Conservation (phyloP, 2,797 vertebrate species). For the Perodicticus potto region DNA sequence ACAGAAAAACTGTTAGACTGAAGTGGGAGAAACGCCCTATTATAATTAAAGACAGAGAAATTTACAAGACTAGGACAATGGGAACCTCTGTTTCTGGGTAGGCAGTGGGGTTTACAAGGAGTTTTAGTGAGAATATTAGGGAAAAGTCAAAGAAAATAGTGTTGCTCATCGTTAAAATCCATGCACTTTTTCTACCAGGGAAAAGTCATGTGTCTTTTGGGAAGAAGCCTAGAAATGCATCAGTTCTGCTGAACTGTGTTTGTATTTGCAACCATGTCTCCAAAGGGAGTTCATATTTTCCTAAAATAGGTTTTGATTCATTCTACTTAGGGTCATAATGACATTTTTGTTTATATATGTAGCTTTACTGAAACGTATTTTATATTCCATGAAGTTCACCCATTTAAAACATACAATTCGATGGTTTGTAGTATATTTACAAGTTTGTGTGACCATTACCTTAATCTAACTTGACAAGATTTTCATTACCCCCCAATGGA, state of each 20-base stretch:
- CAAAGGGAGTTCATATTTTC: slow-evolving; percentile 73
- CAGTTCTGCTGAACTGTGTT: slow-evolving; percentile 81
- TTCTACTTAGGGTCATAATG: not conserved
- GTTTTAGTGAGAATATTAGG: slow-evolving; percentile 39
- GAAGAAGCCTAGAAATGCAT: slow-evolving; percentile 75
- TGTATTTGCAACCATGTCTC: slow-evolving; percentile 77
- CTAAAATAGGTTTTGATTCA: slow-evolving; percentile 63
- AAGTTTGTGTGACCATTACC: not conserved
- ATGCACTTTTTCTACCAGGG: not conserved
- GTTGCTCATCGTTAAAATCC: slow-evolving; percentile 48
- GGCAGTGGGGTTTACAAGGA: not conserved
- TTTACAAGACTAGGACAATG: not conserved
- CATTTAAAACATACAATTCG: not conserved
- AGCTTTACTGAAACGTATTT: slow-evolving; percentile 52
- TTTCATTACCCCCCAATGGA: not conserved
- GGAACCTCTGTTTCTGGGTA: not conserved
- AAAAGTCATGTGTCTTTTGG: slow-evolving; percentile 77
- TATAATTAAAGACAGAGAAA: not conserved
- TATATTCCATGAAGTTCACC: not conserved
- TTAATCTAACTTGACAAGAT: not conserved
- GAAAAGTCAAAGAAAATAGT: slow-evolving; percentile 77
- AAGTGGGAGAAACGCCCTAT: not conserved
- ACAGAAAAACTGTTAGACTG: slow-evolving; percentile 3
- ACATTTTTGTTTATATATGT: not conserved
- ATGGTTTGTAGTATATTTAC: not conserved